Percentiles rank a stretch among this genome's conserved stretches.
Conservation (phyloP, 2,113 vertebrate species). For the Polypterus senegalus region DNA sequence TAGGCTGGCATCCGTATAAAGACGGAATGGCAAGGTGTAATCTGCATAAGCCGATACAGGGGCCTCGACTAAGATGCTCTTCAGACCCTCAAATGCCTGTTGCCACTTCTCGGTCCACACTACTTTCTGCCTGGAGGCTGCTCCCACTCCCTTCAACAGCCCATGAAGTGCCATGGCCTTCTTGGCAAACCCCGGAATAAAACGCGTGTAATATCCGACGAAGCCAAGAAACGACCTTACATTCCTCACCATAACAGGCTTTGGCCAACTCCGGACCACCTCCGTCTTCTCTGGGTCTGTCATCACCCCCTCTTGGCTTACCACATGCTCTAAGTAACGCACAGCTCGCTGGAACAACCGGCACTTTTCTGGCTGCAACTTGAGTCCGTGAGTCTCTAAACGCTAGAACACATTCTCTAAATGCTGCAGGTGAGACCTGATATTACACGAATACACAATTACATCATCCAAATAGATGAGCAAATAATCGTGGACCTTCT, state of each 20-base stretch:
- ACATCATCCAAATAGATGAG: background rate
- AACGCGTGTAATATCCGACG: background rate
- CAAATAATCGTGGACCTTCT: no score
- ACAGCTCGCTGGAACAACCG: background rate
- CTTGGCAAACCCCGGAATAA: background rate
- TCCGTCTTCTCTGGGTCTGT: background rate
- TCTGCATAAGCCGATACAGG: background rate
- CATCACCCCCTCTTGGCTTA: background rate
- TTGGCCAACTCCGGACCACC: background rate
- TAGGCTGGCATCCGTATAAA: background rate
- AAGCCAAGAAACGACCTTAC: constrained; percentile 3
- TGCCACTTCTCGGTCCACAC: background rate
- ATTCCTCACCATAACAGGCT: background rate
- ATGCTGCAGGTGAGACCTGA: background rate
- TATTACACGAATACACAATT: background rate
- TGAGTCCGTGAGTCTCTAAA: background rate
- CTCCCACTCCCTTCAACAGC: background rate
- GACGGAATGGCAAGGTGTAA: background rate
- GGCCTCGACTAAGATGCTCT: background rate
- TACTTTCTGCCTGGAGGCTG: background rate
- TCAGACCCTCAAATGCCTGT: background rate
- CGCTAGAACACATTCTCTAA: background rate
- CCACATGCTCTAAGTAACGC: background rate
- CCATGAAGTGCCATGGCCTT: background rate
- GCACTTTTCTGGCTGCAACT: constrained; percentile 5